A percentile compares a stretch with the other conserved stretches of the same genome.
Evolutionary conservation across 2,113 vertebrate species (phyloP).

Genomic region (Marcusenius ussheri): DNA sequence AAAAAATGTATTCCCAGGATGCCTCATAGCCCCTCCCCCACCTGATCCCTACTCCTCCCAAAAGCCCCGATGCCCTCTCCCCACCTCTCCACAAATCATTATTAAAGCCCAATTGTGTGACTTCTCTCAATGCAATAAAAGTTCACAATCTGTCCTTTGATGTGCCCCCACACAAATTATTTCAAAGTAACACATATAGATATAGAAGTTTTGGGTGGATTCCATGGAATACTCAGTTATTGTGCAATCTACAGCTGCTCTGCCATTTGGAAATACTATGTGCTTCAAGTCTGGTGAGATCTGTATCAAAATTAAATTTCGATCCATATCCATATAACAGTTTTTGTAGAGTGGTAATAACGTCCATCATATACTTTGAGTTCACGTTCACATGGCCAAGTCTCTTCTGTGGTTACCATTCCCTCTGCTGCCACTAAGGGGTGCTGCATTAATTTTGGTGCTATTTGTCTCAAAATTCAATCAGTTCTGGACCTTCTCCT

Average conservation of each 20-base stretch:
- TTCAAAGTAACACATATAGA: background rate
- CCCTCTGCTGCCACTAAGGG: background rate
- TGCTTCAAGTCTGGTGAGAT: background rate
- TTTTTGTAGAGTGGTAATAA: background rate
- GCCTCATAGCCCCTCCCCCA: background rate
- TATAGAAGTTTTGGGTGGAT: background rate
- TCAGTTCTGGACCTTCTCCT: no score
- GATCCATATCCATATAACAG: background rate
- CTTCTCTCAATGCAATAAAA: background rate
- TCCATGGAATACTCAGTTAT: background rate
- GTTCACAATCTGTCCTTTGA: background rate
- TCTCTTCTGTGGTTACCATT: background rate
- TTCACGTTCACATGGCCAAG: background rate
- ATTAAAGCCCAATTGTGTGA: background rate
- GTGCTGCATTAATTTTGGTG: background rate
- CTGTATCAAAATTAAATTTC: background rate
- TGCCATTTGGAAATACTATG: background rate
- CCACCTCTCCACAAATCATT: background rate
- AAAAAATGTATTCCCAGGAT: background rate
- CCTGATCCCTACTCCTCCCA: background rate
- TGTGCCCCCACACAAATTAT: background rate
- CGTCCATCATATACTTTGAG: background rate
- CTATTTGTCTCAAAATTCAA: no score
- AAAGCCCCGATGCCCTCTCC: background rate
- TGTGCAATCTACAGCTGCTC: background rate